Base-by-base conservation (phyloP, 64 coral and sea anemone genomes). In the Dendronephthya gigantea region DNA sequence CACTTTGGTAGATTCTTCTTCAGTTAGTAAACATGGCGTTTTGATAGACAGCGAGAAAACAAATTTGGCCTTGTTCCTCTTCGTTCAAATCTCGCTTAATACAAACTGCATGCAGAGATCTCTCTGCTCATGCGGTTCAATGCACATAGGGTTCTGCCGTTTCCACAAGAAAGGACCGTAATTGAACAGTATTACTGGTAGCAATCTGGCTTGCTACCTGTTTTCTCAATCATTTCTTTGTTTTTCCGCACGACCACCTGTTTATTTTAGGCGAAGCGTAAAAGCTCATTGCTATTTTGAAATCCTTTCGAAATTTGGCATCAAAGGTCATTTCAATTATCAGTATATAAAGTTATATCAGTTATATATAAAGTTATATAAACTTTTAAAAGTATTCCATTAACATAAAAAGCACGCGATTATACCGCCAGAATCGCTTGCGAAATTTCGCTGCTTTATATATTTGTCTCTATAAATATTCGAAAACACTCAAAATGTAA, bases 201-300 rank as follows among this genome's bases (percentile, higher is more conserved):
- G 55, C 25, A 62, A 62, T n/a, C 6, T 45, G 4, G 41, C 41
- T 45, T 45, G 1, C 55, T 27, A 62, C 55, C 55, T 23, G 55
- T 62, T 62, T 62, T 0, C 19, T 62, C 19, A 58, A 62, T 62
- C 55, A 19, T 62, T 62, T 62, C 55, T 62, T 62, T 62, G 55
- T 62, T 62, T 62, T 23, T 7, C 55, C 55, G 25, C 25, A 22
- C 3, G 25, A 22, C 55, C 55, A 62, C 55, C 55, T 62, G 55
- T 62, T 62, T n/a, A 2, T 19, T 62, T 16, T 15, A 62, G 55
- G 55, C 25, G 17, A 62, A 62, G 55, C 55, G 55, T 62, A 62
- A 62, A 62, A 62, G 55, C 55, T 62, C 55, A 62, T 62, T 62
- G 55, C 55, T 62, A 62, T 62, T 62, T 62, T 62, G 17, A 62